Evolutionary conservation across 2,888 invertebrate species (phyloP).

Genomic region (Dascillus cervinus): DNA sequence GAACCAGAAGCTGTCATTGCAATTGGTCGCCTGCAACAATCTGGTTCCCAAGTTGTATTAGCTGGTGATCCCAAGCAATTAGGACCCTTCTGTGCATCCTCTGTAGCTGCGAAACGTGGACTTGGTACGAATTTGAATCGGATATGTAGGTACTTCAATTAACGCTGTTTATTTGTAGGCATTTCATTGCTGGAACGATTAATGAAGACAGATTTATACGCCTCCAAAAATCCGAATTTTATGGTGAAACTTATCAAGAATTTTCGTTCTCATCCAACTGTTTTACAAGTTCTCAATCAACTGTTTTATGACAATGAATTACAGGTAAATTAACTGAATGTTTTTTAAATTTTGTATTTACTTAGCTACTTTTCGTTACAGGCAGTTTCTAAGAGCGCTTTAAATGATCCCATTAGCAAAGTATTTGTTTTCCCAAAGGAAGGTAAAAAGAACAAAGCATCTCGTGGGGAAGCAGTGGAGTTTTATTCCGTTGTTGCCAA

Average conservation of each 20-base stretch:
- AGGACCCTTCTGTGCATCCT: slow-evolving; percentile 52
- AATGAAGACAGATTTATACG: slow-evolving; percentile 43
- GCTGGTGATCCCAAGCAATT: slow-evolving; percentile 70
- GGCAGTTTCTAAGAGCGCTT: slow-evolving; percentile 22
- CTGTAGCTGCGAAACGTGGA: slow-evolving; percentile 32
- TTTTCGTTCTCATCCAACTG: slow-evolving; percentile 63
- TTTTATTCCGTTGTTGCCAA: slow-evolving; percentile 53
- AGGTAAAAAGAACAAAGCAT: slow-evolving; percentile 3
- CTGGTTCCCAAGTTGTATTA: slow-evolving; percentile 50
- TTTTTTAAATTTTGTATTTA: neutral
- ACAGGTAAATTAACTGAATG: slow-evolving; percentile 30
- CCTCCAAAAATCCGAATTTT: slow-evolving; percentile 22
- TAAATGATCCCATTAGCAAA: slow-evolving; percentile 27
- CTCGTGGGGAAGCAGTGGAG: slow-evolving; percentile 42
- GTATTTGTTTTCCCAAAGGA: slow-evolving; percentile 20
- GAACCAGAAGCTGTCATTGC: slow-evolving; percentile 59
- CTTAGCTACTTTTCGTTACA: slow-evolving; percentile 14
- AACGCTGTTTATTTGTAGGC: slow-evolving; percentile 40
- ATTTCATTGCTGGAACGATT: slow-evolving; percentile 64
- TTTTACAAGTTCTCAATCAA: slow-evolving; percentile 58
- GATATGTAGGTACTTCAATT: no score
- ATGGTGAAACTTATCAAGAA: slow-evolving; percentile 68
- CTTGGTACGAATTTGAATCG: slow-evolving; percentile 35
- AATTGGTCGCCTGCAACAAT: slow-evolving; percentile 30
- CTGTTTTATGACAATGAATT: slow-evolving; percentile 66